Base-by-base conservation (phyloP, 2,888 invertebrate genomes). In the Oegoconia quadripuncta region DNA sequence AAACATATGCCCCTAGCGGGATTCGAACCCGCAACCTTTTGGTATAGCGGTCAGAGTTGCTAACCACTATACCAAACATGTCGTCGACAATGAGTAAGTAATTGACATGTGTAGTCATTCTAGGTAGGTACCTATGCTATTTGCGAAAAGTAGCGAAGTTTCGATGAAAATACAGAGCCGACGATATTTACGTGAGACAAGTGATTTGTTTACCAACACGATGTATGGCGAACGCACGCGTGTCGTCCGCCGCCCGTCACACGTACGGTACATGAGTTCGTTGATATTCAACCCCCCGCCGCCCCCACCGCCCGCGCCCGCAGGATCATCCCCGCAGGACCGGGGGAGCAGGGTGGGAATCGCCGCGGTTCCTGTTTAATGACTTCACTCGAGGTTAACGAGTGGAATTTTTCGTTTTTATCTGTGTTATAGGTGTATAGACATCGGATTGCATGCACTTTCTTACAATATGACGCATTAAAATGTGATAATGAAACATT, bases 191-290 rank as follows among this genome's bases (percentile, higher is more conserved):
- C 29, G 44, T 52, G 55, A 57, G 51, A 58, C 57, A 58, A 63
- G 64, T 69, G 74, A 76, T 71, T 82, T 86, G 86, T 86, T 86
- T 86, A 86, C 86, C 67, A 86, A 86, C 86, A 86, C 66, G 68
- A 69, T 68, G 59, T 75, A 74, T 71, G n/a, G 76, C 27, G 32
- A 15, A 32, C 22, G 13, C 27, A 27, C 37, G 37, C 40, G 40
- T 37, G 41, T 33, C 32, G 71, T 73, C 64, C 61, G 62, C 55
- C 59, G 70, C 72, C 70, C 56, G 62, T 74, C 80, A 76, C 74
- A 74, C 79, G 75, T 73, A 73, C 72, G 66, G 67, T 65, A 73
- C 76, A 78, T 75, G 83, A 80, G 84, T 82, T 82, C 84, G 86
- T 86, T 83, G 81, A 84, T 83, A 79, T 78, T 74, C 76, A 48